Evolutionary conservation across 1,140 invertebrate genomes (phyloP).

Genomic region (Panonychus citri): DNA sequence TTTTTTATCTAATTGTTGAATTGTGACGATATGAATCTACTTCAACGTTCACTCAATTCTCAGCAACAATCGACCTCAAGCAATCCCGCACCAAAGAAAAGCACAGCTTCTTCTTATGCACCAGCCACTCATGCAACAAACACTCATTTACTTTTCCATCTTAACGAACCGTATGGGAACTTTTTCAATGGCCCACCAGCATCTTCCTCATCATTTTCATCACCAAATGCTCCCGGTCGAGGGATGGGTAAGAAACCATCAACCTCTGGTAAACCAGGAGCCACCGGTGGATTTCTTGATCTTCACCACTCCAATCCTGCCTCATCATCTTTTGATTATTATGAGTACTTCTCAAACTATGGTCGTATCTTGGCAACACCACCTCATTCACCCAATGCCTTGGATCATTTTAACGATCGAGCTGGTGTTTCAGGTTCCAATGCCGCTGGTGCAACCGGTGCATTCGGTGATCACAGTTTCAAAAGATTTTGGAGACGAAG

Average conservation of each 20-base stretch:
- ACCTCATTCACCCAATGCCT: not conserved
- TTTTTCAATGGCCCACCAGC: not conserved
- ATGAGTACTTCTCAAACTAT: slow-evolving; percentile 14
- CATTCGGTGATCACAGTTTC: not conserved
- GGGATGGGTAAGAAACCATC: not conserved
- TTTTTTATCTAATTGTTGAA: too few species aligned
- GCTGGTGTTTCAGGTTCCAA: not conserved
- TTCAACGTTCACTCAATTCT: not conserved
- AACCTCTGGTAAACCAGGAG: not conserved
- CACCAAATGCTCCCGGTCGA: not conserved
- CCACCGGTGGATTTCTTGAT: not conserved
- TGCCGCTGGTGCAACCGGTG: not conserved
- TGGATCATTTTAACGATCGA: not conserved
- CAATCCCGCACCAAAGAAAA: not conserved
- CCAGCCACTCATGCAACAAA: not conserved
- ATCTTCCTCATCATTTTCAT: not conserved
- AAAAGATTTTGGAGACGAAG: not conserved
- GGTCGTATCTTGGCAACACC: slow-evolving; percentile 15
- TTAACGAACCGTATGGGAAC: not conserved
- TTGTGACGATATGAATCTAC: not conserved
- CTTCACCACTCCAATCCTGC: not conserved
- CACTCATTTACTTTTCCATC: not conserved
- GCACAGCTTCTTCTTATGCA: not conserved
- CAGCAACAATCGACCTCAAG: not conserved
- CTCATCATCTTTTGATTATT: slow-evolving; percentile 8